phyloP scores from a whole-genome alignment of 53 echinoderm and acorn worm species.

The Hippasteria phrygiana region DNA sequence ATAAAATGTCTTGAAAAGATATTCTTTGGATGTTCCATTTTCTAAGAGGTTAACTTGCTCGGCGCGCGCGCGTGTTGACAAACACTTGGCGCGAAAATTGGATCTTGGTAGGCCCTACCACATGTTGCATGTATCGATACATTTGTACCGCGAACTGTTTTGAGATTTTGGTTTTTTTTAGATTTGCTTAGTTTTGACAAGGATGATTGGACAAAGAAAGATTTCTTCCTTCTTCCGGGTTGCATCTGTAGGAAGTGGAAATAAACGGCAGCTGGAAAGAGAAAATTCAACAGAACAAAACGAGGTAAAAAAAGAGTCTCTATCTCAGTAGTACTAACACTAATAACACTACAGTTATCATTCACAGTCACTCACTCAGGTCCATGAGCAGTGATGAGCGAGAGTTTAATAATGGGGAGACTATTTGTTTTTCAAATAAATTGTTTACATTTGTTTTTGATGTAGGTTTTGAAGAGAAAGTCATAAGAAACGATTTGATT shows the following conservation, averaged over 20 bases:
- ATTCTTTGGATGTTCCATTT: constrained; percentile 8
- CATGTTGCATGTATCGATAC: not conserved
- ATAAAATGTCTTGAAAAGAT: not conserved
- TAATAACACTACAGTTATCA: no score
- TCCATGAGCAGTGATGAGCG: no score
- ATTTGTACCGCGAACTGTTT: no score
- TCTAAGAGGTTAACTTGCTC: not conserved
- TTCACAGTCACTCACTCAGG: no score
- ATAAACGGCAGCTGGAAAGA: constrained; percentile 1
- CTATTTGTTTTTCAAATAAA: no score
- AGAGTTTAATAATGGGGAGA: no score
- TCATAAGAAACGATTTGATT: no score
- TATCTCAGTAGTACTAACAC: no score
- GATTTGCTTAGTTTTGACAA: not conserved
- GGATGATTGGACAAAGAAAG: constrained; percentile 63
- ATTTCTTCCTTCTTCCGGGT: constrained; percentile 53
- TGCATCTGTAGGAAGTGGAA: constrained; percentile 11
- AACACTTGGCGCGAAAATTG: constrained; percentile 38
- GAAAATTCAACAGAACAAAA: not conserved
- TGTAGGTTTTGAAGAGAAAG: no score
- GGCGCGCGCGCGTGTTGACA: constrained; percentile 21
- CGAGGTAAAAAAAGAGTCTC: constrained; percentile 16
- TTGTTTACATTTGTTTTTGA: no score
- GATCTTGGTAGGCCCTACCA: not conserved
- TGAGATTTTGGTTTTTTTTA: no score